These are phyloP conservation scores for Lasaia peninsularis DNA, from an alignment of 1,140 invertebrate genomes.

Conservation along the genomic window DNA sequence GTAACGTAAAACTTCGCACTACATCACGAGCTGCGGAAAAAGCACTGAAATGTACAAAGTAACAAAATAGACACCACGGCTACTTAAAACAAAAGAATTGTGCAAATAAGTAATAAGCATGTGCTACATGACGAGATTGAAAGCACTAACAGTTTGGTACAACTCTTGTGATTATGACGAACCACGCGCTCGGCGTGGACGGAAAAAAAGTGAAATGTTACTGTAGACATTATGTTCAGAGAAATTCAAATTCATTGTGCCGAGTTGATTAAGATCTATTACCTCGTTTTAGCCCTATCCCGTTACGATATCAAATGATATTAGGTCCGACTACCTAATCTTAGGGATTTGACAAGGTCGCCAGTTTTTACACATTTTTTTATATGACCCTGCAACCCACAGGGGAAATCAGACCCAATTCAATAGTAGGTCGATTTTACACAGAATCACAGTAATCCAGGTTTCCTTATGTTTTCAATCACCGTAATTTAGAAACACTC, in stretches of 20 bases:
- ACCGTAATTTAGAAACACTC: too few species aligned
- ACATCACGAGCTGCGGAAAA: slow-evolving; percentile 67
- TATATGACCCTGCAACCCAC: too few species aligned
- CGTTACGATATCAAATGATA: too few species aligned
- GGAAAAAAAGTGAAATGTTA: slow-evolving; percentile 58
- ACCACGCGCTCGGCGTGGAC: slow-evolving; percentile 52
- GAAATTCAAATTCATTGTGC: slow-evolving; percentile 48
- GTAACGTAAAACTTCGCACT: slow-evolving; percentile 60
- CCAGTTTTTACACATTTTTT: too few species aligned
- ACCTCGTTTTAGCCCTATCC: too few species aligned
- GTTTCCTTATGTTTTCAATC: too few species aligned
- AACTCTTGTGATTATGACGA: slow-evolving; percentile 47
- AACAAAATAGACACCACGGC: slow-evolving; percentile 48
- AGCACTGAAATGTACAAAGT: slow-evolving; percentile 68
- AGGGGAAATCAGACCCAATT: too few species aligned
- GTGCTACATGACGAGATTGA: slow-evolving; percentile 28
- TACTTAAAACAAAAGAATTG: slow-evolving; percentile 45
- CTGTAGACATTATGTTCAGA: slow-evolving; percentile 49
- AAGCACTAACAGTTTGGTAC: slow-evolving; percentile 39
- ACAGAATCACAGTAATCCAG: too few species aligned
- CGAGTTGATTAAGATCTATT: slow-evolving; percentile 24
- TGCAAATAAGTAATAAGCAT: slow-evolving; percentile 34
- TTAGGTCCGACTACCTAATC: too few species aligned
- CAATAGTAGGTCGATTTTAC: too few species aligned
- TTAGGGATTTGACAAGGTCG: too few species aligned